A percentile compares a stretch with the other conserved stretches of the same genome.
Evolutionary conservation across 2,797 vertebrate genomes (phyloP).

Genomic region (Hozukius guyotensis): DNA sequence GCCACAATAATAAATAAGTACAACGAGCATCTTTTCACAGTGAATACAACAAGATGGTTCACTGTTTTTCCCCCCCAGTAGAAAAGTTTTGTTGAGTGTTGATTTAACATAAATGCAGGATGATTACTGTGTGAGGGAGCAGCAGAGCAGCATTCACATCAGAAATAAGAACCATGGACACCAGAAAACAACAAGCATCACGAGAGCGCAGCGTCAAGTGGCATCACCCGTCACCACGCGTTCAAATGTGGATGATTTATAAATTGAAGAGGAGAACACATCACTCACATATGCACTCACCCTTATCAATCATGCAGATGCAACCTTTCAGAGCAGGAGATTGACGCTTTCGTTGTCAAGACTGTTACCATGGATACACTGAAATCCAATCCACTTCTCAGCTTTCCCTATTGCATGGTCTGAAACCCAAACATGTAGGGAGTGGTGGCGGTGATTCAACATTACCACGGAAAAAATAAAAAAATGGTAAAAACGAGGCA

Average conservation of each 20-base stretch:
- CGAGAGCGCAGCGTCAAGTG: background rate
- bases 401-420: conserved; percentile 25
- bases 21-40: background rate
- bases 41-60: background rate
- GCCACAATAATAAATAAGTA: conserved; percentile 3
- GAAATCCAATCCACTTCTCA: conserved; percentile 50
- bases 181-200: background rate
- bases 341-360: conserved; percentile 57
- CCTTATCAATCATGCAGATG: conserved; percentile 67
- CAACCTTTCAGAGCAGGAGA: conserved; percentile 66
- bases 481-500: background rate
- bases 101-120: background rate
- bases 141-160: background rate
- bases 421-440: conserved; percentile 52
- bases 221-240: background rate
- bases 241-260: conserved; percentile 1
- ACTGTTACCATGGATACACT: conserved; percentile 75
- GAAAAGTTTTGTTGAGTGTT: background rate
- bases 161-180: background rate
- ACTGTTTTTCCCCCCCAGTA: background rate
- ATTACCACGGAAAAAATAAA: conserved; percentile 6
- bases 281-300: conserved; percentile 21
- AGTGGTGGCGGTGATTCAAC: conserved; percentile 3
- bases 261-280: background rate
- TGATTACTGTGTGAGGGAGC: background rate